Evolutionary conservation across 92 coral and sea anemone species (phyloP), one percentile per base, ranked within the genome.

Genomic region (Desmophyllum pertusum): DNA sequence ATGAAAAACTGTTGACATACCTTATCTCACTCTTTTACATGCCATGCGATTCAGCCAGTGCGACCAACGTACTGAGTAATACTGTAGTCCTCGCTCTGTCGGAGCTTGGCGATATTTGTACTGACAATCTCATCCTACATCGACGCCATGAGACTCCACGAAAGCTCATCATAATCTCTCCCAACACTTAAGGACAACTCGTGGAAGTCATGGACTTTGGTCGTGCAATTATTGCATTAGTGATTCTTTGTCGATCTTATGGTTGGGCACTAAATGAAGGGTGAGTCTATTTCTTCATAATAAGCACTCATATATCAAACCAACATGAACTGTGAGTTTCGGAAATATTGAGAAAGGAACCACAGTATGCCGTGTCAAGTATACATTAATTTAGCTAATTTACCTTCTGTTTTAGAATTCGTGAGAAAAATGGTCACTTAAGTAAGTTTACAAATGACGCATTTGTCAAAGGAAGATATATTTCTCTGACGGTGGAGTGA

Each of bases 191-290:
- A 67, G 13, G 45, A 15, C 41, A 37, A 3, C 45, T 6, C 25
- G 42, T 5, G 25, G 67, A 67, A 6, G 27, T 73, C 57, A 73
- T 73, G 78, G 59, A 31, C 78, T 73, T 73, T 30, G 19, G 10
- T 14, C 37, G 8, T 73, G 25, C 27, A 30, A 73, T 43, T 27
- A 46, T 46, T 14, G 11, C 61, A 46, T 30, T 30, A 18, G 37
- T 30, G 13, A 5, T 46, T 46, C 5, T 46, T 18, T 29, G 52
- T 39, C 57, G 27, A 46, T 42, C 61, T 30, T 48, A 15, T 43
- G 37, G 78, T 30, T 27, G 38, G 61, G 78, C 78, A 27, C 25
- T 67, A 36, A 67, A 37, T 21, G 73, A 73, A 27, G 61, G 77
- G 77, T 73, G 53, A 73, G 77, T 73, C 15, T 43, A 43, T 27